phyloP scores from a whole-genome alignment of 35 echinoderm and acorn worm genomes.

The Patiria miniata region DNA sequence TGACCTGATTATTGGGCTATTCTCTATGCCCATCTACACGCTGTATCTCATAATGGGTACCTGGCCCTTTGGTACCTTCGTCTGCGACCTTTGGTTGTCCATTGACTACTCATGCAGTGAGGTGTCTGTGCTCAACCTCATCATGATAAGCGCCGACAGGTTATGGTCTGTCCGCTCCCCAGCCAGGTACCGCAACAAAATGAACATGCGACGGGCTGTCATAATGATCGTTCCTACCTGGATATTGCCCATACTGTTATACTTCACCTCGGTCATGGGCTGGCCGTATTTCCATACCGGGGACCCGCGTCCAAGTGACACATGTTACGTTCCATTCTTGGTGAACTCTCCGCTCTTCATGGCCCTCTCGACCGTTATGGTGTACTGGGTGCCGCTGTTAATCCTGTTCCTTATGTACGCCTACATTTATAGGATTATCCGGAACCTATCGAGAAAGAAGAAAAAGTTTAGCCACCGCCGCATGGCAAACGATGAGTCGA shows the following conservation, averaged over 20 bases:
- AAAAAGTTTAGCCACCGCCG: constrained; percentile 35
- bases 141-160: constrained; percentile 94
- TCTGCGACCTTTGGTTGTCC: constrained; percentile 95
- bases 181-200: constrained; percentile 97
- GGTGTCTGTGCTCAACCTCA: constrained; percentile 92
- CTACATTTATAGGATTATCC: constrained; percentile 88
- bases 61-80: constrained; percentile 90
- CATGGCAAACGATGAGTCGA: constrained; percentile 3
- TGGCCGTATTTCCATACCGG: constrained; percentile 77
- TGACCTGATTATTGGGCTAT: constrained; percentile 94
- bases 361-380: constrained; percentile 83
- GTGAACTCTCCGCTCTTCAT: constrained; percentile 76
- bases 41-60: constrained; percentile 83
- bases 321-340: constrained; percentile 90
- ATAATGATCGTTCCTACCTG: constrained; percentile 98
- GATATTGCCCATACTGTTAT: constrained; percentile 82
- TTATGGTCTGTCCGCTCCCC: constrained; percentile 96
- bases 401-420: constrained; percentile 91
- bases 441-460: constrained; percentile 81
- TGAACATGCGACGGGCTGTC: constrained; percentile 85
- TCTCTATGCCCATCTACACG: constrained; percentile 97
- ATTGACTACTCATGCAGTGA: constrained; percentile 95
- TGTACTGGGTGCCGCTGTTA: constrained; percentile 88
- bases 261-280: constrained; percentile 97
- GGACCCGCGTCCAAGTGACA: constrained; percentile 30